Conservation (phyloP, 1,140 invertebrate genomes). For the Odontomachus brunneus region DNA sequence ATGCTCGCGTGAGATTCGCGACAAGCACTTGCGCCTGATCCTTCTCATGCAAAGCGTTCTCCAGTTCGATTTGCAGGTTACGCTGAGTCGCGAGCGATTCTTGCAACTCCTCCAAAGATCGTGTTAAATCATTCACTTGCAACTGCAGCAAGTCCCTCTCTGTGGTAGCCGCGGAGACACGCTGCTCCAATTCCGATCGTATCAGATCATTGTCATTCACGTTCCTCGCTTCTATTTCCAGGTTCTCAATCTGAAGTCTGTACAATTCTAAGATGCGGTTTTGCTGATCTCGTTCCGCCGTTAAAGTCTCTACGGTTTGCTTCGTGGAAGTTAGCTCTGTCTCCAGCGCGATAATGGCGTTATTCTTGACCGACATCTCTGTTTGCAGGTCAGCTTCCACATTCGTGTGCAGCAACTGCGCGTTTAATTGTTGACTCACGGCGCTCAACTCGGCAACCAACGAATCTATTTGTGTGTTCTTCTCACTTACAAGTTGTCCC, state of each 20-base stretch:
- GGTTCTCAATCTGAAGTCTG: constrained; percentile 65
- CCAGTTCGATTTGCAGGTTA: constrained; percentile 59
- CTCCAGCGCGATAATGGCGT: constrained; percentile 57
- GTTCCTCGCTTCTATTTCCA: constrained; percentile 70
- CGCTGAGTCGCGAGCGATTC: constrained; percentile 13
- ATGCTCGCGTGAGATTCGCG: constrained; percentile 43
- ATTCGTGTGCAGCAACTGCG: constrained; percentile 16
- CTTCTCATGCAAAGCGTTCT: constrained; percentile 49
- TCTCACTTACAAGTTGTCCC: constrained; percentile 25
- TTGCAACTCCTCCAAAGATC: constrained; percentile 63
- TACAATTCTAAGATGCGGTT: constrained; percentile 43
- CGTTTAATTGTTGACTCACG: constrained; percentile 9
- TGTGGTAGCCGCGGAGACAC: constrained; percentile 34
- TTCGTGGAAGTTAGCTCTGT: constrained; percentile 47
- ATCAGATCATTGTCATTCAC: constrained; percentile 62
- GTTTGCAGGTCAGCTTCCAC: background rate
- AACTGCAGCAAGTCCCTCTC: constrained; percentile 73
- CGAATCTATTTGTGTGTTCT: constrained; percentile 45
- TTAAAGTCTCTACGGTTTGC: background rate
- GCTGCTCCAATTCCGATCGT: constrained; percentile 70
- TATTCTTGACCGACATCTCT: constrained; percentile 46
- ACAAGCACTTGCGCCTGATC: constrained; percentile 53
- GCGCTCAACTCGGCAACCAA: constrained; percentile 66
- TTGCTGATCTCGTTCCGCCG: constrained; percentile 32
- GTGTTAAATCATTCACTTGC: constrained; percentile 72